Percentiles rank a stretch among this genome's conserved stretches.
These are phyloP conservation scores for Platycnemis pennipes DNA, from an alignment of 2,888 invertebrate genomes.

Conservation along the genomic window DNA sequence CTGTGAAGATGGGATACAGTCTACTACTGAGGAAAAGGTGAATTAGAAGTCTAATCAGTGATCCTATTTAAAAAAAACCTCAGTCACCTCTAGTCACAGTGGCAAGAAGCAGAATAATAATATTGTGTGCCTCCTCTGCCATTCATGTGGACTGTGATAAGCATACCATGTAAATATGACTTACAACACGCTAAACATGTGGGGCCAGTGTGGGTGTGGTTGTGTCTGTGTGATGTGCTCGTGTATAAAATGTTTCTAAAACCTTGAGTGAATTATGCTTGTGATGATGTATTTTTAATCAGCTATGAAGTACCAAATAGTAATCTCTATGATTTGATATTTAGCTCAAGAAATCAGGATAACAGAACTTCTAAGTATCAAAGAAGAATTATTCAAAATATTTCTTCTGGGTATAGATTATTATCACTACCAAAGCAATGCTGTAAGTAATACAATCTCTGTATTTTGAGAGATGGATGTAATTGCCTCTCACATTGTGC, in stretches of 20 bases:
- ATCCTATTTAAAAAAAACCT: background rate
- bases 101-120: slow-evolving; percentile 39
- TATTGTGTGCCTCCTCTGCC: slow-evolving; percentile 38
- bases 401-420: background rate
- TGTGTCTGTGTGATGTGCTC: slow-evolving; percentile 19
- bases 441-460: background rate
- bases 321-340: slow-evolving; percentile 15
- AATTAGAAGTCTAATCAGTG: background rate
- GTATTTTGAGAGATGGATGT: background rate
- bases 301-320: slow-evolving; percentile 11
- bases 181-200: slow-evolving; percentile 26
- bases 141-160: slow-evolving; percentile 54
- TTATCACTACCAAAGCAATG: background rate
- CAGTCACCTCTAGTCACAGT: slow-evolving; percentile 37
- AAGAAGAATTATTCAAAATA: background rate
- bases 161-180: background rate
- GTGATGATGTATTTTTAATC: slow-evolving; percentile 26
- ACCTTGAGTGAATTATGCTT: slow-evolving; percentile 17
- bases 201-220: slow-evolving; percentile 36
- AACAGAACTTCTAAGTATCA: background rate
- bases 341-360: slow-evolving; percentile 20
- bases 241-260: slow-evolving; percentile 16
- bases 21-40: slow-evolving; percentile 65
- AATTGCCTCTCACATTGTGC: background rate
- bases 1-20: slow-evolving; percentile 70